Percentiles rank a stretch among this genome's conserved stretches.
These are phyloP conservation scores for Pantala flavescens DNA, from an alignment of 1,140 invertebrate genomes.

Conservation along the genomic window DNA sequence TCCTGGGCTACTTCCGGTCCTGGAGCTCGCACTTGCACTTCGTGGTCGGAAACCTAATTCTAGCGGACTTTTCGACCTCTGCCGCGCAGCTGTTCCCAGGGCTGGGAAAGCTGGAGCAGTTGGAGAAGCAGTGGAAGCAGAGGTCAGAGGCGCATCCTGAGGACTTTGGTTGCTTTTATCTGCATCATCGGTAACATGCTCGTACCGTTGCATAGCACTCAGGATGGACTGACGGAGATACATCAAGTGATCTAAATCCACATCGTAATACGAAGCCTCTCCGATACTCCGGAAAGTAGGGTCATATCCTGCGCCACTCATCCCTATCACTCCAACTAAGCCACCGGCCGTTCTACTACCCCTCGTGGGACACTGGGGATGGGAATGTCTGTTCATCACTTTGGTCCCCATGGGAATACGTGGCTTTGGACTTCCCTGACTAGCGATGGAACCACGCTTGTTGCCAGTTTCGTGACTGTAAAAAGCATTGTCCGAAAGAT, in stretches of 20 bases:
- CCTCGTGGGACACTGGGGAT: slow-evolving; percentile 19
- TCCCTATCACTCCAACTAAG: slow-evolving; percentile 8
- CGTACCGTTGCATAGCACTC: slow-evolving; percentile 30
- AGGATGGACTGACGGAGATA: slow-evolving; percentile 30
- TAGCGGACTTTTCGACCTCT: slow-evolving; percentile 16
- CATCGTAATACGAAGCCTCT: slow-evolving; percentile 19
- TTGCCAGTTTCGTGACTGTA: slow-evolving; percentile 17
- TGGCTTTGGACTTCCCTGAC: slow-evolving; percentile 26
- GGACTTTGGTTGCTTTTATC: not conserved
- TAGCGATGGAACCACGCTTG: slow-evolving; percentile 19
- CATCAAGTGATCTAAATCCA: slow-evolving; percentile 31
- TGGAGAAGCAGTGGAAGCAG: slow-evolving; percentile 1
- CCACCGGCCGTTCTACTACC: not conserved
- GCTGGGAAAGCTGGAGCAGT: slow-evolving; percentile 4
- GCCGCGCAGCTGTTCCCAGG: not conserved
- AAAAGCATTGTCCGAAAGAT: slow-evolving; percentile 28
- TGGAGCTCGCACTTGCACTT: slow-evolving; percentile 22
- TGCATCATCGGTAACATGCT: slow-evolving; percentile 17
- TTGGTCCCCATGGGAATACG: slow-evolving; percentile 34
- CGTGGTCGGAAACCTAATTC: slow-evolving; percentile 20
- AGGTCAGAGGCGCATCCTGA: not conserved
- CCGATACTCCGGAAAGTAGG: not conserved
- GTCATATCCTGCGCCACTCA: not conserved
- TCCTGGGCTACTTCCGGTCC: slow-evolving; percentile 13
- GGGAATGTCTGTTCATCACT: slow-evolving; percentile 28